Evolutionary conservation across 2,797 vertebrate species (phyloP).

Genomic region (Australoheros facetus): DNA sequence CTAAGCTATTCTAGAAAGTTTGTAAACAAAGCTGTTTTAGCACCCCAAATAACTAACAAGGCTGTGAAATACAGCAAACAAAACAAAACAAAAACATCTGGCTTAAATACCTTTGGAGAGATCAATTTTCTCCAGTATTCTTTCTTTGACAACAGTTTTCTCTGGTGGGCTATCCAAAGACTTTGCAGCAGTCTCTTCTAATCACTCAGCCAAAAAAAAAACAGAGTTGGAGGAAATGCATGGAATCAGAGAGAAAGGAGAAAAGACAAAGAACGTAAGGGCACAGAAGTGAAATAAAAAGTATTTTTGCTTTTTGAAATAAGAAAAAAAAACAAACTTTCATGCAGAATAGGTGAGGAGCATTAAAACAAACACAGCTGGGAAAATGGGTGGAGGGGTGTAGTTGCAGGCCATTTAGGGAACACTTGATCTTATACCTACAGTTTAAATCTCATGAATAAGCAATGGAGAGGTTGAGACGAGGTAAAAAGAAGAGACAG

Average conservation of each 20-base stretch:
- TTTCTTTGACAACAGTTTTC: constrained; percentile 80
- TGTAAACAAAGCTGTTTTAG: constrained; percentile 15
- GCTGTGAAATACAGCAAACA: not conserved
- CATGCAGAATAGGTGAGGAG: not conserved
- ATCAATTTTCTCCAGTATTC: constrained; percentile 74
- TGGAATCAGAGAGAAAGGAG: constrained; percentile 43
- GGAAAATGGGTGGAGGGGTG: constrained; percentile 19
- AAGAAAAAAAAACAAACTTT: not conserved
- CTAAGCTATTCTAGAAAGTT: constrained; percentile 12
- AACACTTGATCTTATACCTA: constrained; percentile 74
- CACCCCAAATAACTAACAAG: not conserved
- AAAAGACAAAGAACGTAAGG: constrained; percentile 18
- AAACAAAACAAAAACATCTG: not conserved
- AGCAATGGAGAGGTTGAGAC: constrained; percentile 53
- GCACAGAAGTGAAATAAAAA: not conserved
- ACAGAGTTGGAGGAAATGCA: constrained; percentile 47
- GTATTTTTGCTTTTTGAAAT: not conserved
- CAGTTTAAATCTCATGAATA: constrained; percentile 78
- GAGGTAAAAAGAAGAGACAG: constrained; percentile 43
- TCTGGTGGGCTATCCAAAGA: constrained; percentile 84
- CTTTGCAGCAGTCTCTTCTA: constrained; percentile 86
- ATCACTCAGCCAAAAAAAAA: constrained; percentile 39
- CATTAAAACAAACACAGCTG: constrained; percentile 40
- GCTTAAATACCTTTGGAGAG: constrained; percentile 70
- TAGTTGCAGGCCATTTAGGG: constrained; percentile 44